These are phyloP conservation scores for Sandelia bainsii DNA, from an alignment of 2,797 vertebrate species.

Conservation along the genomic window DNA sequence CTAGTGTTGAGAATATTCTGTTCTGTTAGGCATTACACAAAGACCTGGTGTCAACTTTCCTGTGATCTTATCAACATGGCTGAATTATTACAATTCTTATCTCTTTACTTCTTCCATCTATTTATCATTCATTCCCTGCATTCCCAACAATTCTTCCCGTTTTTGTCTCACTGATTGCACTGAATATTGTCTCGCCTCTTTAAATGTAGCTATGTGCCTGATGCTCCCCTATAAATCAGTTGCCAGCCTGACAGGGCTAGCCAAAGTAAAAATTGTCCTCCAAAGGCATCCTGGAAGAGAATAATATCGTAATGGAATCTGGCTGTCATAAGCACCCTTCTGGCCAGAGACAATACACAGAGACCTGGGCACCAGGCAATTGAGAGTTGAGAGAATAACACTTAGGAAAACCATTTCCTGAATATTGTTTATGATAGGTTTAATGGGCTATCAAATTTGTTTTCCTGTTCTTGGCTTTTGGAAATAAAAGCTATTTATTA, in stretches of 20 bases:
- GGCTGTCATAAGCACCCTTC: constrained; percentile 62
- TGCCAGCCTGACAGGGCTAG: constrained; percentile 49
- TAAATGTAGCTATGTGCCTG: constrained; percentile 45
- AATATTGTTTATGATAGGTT: constrained; percentile 76
- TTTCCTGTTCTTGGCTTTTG: constrained; percentile 59
- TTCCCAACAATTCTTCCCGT: neutral
- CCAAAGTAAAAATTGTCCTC: constrained; percentile 62
- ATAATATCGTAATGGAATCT: constrained; percentile 80
- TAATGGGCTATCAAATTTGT: constrained; percentile 78
- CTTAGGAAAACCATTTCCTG: constrained; percentile 56
- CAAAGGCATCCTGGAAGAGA: constrained; percentile 66
- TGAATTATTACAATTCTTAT: constrained; percentile 17
- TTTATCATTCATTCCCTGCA: constrained; percentile 3
- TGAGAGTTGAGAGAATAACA: constrained; percentile 58
- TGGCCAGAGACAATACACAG: constrained; percentile 66
- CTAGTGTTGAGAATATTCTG: constrained; percentile 7
- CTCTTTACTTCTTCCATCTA: constrained; percentile 18
- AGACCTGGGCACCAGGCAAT: constrained; percentile 61
- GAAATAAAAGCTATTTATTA: constrained; percentile 63
- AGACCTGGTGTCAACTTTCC: constrained; percentile 15
- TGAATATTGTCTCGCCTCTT: constrained; percentile 41
- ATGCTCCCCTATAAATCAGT: constrained; percentile 64
- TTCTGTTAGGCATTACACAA: constrained; percentile 8
- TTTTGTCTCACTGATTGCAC: constrained; percentile 25
- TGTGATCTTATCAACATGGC: constrained; percentile 20